A percentile compares a stretch with the other conserved stretches of the same genome.
Evolutionary conservation across 2,113 vertebrate species (phyloP).

Genomic region (Nibea coibor): DNA sequence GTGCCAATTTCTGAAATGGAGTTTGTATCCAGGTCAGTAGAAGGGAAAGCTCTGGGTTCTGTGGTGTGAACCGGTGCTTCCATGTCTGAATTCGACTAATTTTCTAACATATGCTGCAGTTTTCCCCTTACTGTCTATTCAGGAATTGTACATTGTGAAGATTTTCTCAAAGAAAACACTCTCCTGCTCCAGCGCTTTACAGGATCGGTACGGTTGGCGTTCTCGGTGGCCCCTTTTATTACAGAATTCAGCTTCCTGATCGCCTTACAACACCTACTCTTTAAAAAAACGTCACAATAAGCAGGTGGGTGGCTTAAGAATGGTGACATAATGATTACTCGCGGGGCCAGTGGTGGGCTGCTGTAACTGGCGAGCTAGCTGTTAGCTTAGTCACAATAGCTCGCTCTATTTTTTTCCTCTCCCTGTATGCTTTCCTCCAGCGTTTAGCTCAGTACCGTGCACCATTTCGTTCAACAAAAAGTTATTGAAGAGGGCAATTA

Average conservation of each 20-base stretch:
- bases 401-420: background rate
- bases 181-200: background rate
- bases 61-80: too few relatives aligned
- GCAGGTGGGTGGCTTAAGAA: background rate
- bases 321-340: background rate
- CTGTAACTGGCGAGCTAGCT: background rate
- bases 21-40: background rate
- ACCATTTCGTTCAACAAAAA: background rate
- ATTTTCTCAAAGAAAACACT: background rate
- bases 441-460: background rate
- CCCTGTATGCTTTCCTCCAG: background rate
- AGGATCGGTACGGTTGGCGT: background rate
- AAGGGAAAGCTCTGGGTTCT: background rate
- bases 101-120: background rate
- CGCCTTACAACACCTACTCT: background rate
- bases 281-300: background rate
- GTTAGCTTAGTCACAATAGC: background rate
- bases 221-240: background rate
- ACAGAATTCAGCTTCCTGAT: too few relatives aligned
- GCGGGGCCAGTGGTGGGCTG: background rate
- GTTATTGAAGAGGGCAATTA: background rate
- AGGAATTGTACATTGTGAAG: background rate
- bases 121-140: background rate
- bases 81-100: background rate
- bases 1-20: background rate